phyloP scores from a whole-genome alignment of 2,113 vertebrate species.

The Catharus bicknelli region DNA sequence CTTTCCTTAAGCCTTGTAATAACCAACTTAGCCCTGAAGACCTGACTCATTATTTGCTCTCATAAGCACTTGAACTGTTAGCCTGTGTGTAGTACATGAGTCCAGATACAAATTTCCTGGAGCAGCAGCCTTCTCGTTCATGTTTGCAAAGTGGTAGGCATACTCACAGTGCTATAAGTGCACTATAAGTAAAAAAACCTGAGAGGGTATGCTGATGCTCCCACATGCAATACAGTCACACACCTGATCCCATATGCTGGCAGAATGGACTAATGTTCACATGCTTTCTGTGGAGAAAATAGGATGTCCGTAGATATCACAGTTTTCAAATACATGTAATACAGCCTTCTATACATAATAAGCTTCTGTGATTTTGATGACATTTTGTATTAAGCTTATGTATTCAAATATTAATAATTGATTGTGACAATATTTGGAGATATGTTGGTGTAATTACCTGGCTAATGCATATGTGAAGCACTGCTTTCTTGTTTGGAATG shows the following conservation, averaged over 20 bases:
- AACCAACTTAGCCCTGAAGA: not conserved
- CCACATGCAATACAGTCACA: not conserved
- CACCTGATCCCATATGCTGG: not conserved
- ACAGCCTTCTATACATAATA: not conserved
- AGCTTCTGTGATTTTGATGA: not conserved
- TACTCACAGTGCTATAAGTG: not conserved
- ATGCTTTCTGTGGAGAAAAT: not conserved
- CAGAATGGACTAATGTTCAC: not conserved
- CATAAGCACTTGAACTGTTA: conserved; percentile 26
- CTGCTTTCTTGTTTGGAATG: not conserved
- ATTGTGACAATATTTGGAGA: not conserved
- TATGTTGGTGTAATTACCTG: not conserved
- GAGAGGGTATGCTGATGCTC: not conserved
- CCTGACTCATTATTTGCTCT: not conserved
- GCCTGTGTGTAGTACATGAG: not conserved
- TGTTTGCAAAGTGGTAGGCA: not conserved
- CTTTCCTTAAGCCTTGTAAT: not conserved
- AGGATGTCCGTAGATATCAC: not conserved
- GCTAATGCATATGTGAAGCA: not conserved
- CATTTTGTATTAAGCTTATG: not conserved
- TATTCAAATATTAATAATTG: not conserved
- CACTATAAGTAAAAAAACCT: not conserved
- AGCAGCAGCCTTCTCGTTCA: not conserved
- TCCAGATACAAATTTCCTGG: not conserved
- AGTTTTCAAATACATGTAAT: not conserved